A percentile compares a stretch with the other conserved stretches of the same genome.
These are phyloP conservation scores for Mallateleia sp. DNA, from an alignment of 2,888 invertebrate species.

Conservation along the genomic window DNA sequence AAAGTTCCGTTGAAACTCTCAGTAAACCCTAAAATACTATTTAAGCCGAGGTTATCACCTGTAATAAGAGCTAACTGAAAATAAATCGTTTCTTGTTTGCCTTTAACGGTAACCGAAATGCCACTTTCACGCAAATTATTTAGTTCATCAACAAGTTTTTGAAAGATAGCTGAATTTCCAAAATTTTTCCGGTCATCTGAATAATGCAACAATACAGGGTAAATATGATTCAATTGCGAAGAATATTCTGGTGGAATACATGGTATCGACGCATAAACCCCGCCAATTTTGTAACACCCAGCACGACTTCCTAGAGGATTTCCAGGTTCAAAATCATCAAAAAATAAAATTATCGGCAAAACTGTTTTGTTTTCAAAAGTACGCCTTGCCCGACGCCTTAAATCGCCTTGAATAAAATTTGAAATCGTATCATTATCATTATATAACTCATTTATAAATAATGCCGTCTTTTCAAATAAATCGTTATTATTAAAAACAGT, in stretches of 20 bases:
- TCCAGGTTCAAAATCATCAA: too few relatives aligned
- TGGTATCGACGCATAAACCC: not conserved
- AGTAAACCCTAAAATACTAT: conserved; percentile 1
- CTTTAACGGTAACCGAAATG: not conserved
- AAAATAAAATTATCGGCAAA: too few relatives aligned
- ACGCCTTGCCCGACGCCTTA: too few relatives aligned
- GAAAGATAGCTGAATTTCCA: conserved; percentile 13
- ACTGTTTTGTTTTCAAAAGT: too few relatives aligned
- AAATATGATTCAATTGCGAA: conserved; percentile 16
- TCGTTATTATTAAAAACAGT: too few relatives aligned
- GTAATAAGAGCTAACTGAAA: conserved; percentile 12
- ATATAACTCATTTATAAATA: too few relatives aligned
- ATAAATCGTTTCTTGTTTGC: not conserved
- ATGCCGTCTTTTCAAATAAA: too few relatives aligned
- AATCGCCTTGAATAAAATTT: too few relatives aligned
- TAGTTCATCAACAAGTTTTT: not conserved
- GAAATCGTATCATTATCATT: too few relatives aligned
- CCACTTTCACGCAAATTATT: not conserved
- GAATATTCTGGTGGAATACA: not conserved
- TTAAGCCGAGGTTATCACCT: conserved; percentile 1
- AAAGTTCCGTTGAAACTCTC: not conserved
- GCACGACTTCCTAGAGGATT: too few relatives aligned
- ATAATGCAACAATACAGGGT: conserved; percentile 4
- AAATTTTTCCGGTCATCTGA: conserved; percentile 2
- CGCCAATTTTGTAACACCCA: conserved; percentile 52